Base-by-base conservation (phyloP, 1,140 invertebrate species). In the Cotesia typhae region DNA sequence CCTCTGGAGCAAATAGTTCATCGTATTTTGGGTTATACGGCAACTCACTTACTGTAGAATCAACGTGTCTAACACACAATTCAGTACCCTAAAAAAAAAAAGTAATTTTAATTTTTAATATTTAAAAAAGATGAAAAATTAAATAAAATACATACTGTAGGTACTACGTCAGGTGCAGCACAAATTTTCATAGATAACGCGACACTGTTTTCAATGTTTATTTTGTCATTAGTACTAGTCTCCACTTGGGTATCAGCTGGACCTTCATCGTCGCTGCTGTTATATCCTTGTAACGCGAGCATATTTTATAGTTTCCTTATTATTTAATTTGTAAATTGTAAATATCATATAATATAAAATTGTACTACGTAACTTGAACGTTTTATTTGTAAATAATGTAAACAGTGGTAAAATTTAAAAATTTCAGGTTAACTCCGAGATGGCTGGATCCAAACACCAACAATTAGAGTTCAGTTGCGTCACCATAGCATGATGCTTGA, bases 11-110 rank as follows among this genome's bases (percentile, higher is more conserved):
- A 89, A 93, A 99, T 3, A 99, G 86, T 85, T 99, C 95, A 70
- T 99, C 96, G 88, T 92, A 98, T 81, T 94, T 97, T n/a, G 96
- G 95, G 89, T 99, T 99, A 80, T 93, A 93, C 73, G 87, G 90
- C 4, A 99, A 84, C 87, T 98, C 96, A 82, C 93, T 92, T 3
- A 90, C 89, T 28, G 89, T 90, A 1, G 92, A 90, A 86, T 95
- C 93, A 70, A 95, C 84, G 67, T 92, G 90, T 3, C 88, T 81
- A 14, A 88, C 72, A 53, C 89, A 89, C 65, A 90, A 88, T 74
- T 89, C 87, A 4, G 88, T 81, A 14, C 89, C 90, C 88, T 90
- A 59, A 14, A 78, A 71, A 70, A 74, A 52, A 72, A 51, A 51
- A 35, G 4, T 64, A 47, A 67, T 28, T 14, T 14, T 14, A 14